Conservation (phyloP, 2,888 invertebrate species). For the Bellardia bayeri region DNA sequence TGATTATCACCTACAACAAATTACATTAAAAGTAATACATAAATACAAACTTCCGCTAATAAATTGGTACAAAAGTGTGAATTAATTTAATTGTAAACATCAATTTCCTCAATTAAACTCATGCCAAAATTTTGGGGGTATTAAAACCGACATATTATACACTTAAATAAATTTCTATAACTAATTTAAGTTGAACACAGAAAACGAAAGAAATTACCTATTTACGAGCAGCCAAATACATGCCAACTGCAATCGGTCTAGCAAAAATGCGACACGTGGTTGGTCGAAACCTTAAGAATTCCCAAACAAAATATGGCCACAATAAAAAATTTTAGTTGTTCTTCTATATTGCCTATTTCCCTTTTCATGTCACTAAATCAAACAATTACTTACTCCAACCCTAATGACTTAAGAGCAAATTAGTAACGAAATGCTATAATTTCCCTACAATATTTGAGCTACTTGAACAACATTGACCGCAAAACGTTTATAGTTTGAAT, state of each 20-base stretch:
- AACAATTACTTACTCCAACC: not conserved
- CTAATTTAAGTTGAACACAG: slow-evolving; percentile 9
- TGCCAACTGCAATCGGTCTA: not conserved
- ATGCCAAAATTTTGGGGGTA: not conserved
- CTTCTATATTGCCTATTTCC: not conserved
- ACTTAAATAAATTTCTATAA: slow-evolving; percentile 3
- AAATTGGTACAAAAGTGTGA: not conserved
- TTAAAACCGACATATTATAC: not conserved
- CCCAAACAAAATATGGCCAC: no score
- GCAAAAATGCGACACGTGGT: no score
- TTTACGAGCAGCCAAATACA: not conserved
- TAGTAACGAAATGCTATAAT: not conserved
- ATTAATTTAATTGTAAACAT: not conserved
- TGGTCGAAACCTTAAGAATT: no score
- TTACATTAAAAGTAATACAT: no score
- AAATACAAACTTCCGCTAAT: not conserved
- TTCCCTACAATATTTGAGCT: not conserved
- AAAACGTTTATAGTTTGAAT: not conserved
- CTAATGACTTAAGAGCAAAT: not conserved
- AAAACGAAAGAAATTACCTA: not conserved
- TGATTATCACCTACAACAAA: no score
- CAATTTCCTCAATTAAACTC: slow-evolving; percentile 15
- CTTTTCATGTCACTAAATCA: not conserved
- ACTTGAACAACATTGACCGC: not conserved
- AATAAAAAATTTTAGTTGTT: not conserved